Conservation (phyloP, 2,797 vertebrate species). For the Coccyzus lansbergi region DNA sequence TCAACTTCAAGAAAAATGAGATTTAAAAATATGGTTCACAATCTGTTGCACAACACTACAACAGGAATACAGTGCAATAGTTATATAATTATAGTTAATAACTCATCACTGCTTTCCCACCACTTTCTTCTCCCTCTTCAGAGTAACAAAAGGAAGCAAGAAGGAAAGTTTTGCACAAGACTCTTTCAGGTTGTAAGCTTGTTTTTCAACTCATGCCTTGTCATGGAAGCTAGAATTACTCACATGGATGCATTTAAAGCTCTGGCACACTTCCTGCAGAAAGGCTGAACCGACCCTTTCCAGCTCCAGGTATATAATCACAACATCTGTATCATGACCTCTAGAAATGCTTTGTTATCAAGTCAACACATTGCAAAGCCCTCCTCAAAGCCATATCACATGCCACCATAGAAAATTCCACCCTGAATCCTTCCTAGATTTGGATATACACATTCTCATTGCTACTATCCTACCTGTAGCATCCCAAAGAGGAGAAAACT, state of each 20-base stretch:
- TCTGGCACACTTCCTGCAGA: background rate
- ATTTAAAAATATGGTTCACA: constrained; percentile 60
- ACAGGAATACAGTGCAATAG: constrained; percentile 33
- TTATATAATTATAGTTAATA: constrained; percentile 58
- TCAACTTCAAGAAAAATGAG: constrained; percentile 43
- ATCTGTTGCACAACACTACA: constrained; percentile 58
- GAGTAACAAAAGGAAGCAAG: constrained; percentile 52
- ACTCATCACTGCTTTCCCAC: constrained; percentile 58
- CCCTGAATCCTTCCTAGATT: background rate
- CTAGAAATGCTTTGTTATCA: background rate
- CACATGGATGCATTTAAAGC: constrained; percentile 25
- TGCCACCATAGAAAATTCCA: background rate
- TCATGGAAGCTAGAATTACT: constrained; percentile 30
- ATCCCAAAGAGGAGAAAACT: background rate
- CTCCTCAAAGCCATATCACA: background rate
- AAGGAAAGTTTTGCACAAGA: constrained; percentile 54
- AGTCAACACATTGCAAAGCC: background rate
- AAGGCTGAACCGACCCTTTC: constrained; percentile 16
- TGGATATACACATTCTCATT: background rate
- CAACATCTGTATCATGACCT: background rate
- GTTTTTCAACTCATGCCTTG: constrained; percentile 37
- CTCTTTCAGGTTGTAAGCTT: constrained; percentile 47
- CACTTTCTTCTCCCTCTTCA: constrained; percentile 49
- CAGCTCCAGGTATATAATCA: background rate
- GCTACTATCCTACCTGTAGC: fast-evolving